Conservation (phyloP, 2,797 vertebrate species). For the Parotocinclus haroldoi region DNA sequence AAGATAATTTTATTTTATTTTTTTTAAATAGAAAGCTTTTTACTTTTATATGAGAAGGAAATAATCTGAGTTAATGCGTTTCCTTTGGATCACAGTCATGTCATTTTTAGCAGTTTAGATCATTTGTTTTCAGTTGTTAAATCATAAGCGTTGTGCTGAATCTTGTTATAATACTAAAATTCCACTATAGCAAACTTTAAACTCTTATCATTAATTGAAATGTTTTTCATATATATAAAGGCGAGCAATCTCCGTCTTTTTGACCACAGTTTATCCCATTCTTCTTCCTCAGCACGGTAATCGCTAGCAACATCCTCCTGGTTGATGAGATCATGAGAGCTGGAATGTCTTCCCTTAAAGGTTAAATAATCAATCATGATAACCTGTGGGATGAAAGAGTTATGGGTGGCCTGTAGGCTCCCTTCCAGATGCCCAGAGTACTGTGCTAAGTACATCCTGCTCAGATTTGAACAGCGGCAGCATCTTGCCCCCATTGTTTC, state of each 20-base stretch:
- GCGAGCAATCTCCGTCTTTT: background rate
- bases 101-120: too few species aligned
- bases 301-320: slow-evolving; percentile 94
- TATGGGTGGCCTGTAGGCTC: slow-evolving; percentile 5
- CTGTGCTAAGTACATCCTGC: slow-evolving; percentile 7
- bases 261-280: slow-evolving; percentile 2
- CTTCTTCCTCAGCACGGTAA: slow-evolving; percentile 80
- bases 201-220: too few species aligned
- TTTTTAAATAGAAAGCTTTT: too few species aligned
- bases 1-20: too few species aligned
- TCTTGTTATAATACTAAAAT: too few species aligned
- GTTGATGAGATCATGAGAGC: slow-evolving; percentile 98
- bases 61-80: too few species aligned
- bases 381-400: slow-evolving; percentile 3
- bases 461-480: slow-evolving; percentile 2
- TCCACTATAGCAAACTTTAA: too few species aligned
- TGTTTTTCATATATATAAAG: too few species aligned
- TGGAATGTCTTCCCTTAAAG: slow-evolving; percentile 95
- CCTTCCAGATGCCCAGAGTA: background rate
- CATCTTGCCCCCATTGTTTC: background rate
- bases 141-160: too few species aligned
- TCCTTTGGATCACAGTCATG: too few species aligned
- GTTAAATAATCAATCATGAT: slow-evolving; percentile 66
- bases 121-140: too few species aligned
- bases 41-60: too few species aligned